phyloP scores from a whole-genome alignment of 2,888 invertebrate species.

The Leptinotarsa rubiginosa region DNA sequence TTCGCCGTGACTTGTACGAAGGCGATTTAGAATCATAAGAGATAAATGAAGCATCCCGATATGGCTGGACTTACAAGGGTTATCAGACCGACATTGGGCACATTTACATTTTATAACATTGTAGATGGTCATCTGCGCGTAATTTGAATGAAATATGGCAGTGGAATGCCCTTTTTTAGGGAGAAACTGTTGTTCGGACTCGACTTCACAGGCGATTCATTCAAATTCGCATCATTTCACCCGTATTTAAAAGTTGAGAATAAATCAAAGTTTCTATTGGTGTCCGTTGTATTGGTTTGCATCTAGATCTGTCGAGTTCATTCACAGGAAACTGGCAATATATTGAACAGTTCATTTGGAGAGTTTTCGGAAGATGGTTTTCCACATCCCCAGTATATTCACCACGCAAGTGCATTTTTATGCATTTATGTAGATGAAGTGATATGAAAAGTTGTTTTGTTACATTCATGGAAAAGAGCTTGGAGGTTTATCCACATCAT shows the following conservation, averaged over 20 bases:
- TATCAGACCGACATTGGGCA: conserved; percentile 58
- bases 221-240: conserved; percentile 39
- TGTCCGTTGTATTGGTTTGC: conserved; percentile 8
- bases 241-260: conserved; percentile 46
- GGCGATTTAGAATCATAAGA: conserved; percentile 60
- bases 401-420: no score
- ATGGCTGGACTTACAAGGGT: conserved; percentile 60
- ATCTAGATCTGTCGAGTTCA: conserved; percentile 15
- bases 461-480: no score
- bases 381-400: not conserved
- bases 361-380: not conserved
- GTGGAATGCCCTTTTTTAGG: conserved; percentile 53
- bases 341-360: not conserved
- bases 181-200: conserved; percentile 43
- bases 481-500: no score
- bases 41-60: conserved; percentile 64
- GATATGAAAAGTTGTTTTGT: no score
- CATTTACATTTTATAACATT: conserved; percentile 65
- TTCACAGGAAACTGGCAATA: conserved; percentile 17
- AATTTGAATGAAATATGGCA: conserved; percentile 61
- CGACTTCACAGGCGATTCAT: conserved; percentile 28
- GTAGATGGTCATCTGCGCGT: conserved; percentile 62
- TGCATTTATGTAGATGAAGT: no score
- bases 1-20: conserved; percentile 55
- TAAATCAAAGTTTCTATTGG: conserved; percentile 40